Evolutionary conservation across 2,888 invertebrate genomes (phyloP), one percentile per base, ranked within the genome.

Genomic region (Tipula confusa): DNA sequence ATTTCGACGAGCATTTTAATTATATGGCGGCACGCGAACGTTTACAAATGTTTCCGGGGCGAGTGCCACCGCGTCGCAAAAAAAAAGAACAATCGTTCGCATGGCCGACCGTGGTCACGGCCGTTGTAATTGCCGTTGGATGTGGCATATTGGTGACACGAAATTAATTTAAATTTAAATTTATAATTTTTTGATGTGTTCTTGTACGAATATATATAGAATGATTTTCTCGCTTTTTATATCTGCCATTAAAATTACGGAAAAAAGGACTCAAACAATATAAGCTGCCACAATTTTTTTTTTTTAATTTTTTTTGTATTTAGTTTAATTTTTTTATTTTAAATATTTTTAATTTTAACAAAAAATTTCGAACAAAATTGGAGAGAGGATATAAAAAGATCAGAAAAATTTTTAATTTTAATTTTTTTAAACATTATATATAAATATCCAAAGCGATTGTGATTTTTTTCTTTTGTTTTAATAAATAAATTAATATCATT

Each of bases 71-170:
- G 79, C 88, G 89, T 84, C 89, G 89, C 86, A 89, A 89, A 87
- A 89, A 89, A 86, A 33, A 83, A 28, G 64, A 89, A 85, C 88
- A 88, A 84, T 88, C 88, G 85, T 89, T 89, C 86, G 89, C 88
- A 84, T 89, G 89, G 89, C 89, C 89, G 84, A 89, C 89, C 82
- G 89, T 89, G 84, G 89, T 90, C 24, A 89, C 90, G 83, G 89
- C 89, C 1, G 88, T 90, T 83, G 89, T 89, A 81, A 87, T 89
- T 84, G 89, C 89, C 85, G 89, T 89, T 87, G 89, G 89, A 83
- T 89, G 89, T 86, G 89, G 89, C 83, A 89, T 89, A 85, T 88
- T 90, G 84, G 90, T 89, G 83, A 88, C 89, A 84, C 89, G 89
- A 88, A 82, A 82, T 82, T 82, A 83, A 80, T 29, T 80, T 36